Conservation (phyloP, 1,140 invertebrate species). For the Physella acuta region DNA sequence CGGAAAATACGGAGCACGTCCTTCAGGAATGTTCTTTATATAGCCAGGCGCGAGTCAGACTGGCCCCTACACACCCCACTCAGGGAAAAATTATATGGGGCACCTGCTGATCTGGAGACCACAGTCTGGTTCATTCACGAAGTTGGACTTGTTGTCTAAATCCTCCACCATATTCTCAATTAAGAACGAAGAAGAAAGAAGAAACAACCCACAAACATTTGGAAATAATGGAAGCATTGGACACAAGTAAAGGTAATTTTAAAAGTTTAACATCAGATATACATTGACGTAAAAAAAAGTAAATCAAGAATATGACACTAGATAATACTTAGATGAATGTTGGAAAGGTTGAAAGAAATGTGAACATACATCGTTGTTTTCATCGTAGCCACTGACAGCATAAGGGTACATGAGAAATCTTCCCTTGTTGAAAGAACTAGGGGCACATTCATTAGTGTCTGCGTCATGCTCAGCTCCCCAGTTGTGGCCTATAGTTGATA, state of each 20-base stretch:
- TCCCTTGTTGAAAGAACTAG: constrained; percentile 82
- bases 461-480: constrained; percentile 99
- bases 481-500: constrained; percentile 84
- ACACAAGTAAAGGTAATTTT: background rate
- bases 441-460: constrained; percentile 89
- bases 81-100: too few relatives aligned
- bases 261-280: background rate
- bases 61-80: too few relatives aligned
- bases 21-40: too few relatives aligned
- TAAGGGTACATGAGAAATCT: constrained; percentile 98
- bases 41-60: too few relatives aligned
- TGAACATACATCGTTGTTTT: constrained; percentile 85
- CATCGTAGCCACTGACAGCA: constrained; percentile 93
- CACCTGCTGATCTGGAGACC: too few relatives aligned
- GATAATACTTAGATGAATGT: background rate
- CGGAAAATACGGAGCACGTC: too few relatives aligned
- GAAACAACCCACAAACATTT: too few relatives aligned
- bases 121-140: too few relatives aligned
- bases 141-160: too few relatives aligned
- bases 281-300: background rate
- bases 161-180: too few relatives aligned
- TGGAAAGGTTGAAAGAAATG: background rate
- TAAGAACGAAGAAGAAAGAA: too few relatives aligned
- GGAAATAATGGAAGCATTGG: background rate
- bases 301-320: background rate